Base-by-base conservation (phyloP, 2,797 vertebrate species). In the Eidolon dupreanum region DNA sequence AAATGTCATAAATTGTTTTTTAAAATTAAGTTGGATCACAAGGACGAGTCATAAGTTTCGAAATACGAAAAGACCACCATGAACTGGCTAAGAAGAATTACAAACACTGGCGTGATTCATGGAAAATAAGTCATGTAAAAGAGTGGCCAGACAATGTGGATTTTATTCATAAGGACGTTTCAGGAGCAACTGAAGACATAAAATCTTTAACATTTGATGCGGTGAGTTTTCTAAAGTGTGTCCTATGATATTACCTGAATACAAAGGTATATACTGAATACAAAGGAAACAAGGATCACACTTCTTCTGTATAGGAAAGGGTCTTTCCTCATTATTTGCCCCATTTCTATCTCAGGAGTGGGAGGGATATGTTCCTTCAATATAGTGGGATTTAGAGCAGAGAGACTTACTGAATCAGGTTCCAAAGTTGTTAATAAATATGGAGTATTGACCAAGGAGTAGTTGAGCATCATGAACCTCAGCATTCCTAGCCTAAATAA, bases 121-220 rank as follows among this genome's bases (percentile, higher is more conserved):
- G 99, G 99, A 93, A 97, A 77, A 96, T 99, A 90, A 98, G 98
- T 11, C 98, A 98, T 51, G 95, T 55, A 13, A 98, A 99, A 24
- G 97, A 99, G 61, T 99, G 99, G 99, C 99, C 99, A 9, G 98
- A 99, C 97, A 99, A 99, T 0, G 99, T 99, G 93, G 97, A 98
- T 59, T 99, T 99, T 96, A 97, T 99, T 96, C 97, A 98, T 55
- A 98, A 98, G 31, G 99, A 99, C 97, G 98, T 99, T 91, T 86
- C 95, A 91, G 84, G 90, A 57, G 98, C 99, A 19, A 97, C 98
- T 77, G 87, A 97, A 0, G 98, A 99, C 89, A 98, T 99, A 49
- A 97, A 98, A 38, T 98, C 98, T n/a, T 36, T 95, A 93, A 99
- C 97, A 36, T 99, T 99, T 93, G 98, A 99, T 31, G 98, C 99